Base-by-base conservation (phyloP, 2,888 invertebrate species). In the Torymus tubicola region DNA sequence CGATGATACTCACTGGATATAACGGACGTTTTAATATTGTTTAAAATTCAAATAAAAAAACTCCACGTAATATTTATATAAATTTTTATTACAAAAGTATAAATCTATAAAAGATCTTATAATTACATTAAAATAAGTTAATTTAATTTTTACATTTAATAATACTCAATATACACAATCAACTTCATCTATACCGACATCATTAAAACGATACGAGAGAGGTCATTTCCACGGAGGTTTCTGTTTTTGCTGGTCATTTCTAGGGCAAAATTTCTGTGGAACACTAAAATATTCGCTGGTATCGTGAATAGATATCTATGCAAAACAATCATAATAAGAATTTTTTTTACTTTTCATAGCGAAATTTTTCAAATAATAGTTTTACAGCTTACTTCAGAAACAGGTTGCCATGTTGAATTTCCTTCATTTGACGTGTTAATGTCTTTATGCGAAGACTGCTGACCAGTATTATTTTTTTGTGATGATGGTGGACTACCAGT, bases 201-300 rank as follows among this genome's bases (percentile, higher is more conserved):
- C 61, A 12, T 72, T 13, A 61, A 81, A 81, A 82, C 78, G 83
- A 18, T 69, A 60, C 42, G 76, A 42, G 67, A 24, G 63, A 16
- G 65, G 84, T 89, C 87, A 90, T 87, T 91, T 91, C 90, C 90
- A 91, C n/a, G 90, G 90, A 10, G 90, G 90, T 77, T 90, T 91
- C 12, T 78, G 82, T 74, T 84, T 88, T 61, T 84, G 84, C 63
- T 86, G 87, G 53, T 89, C 89, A 13, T 21, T 58, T 76, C 86
- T 90, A 4, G 80, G 12, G 72, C 81, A 81, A 64, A 87, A 78
- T 78, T 86, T 88, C 83, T 88, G 87, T 18, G 88, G 85, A 42
- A 89, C 75, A 24, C 87, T 83, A 58, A 88, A 83, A 81, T 87
- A 89, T 80, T 89, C 89, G 70, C 84, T 87, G 12, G 84, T 85